Conservation (phyloP, 2,797 vertebrate species). For the Anolis apletophallus region DNA sequence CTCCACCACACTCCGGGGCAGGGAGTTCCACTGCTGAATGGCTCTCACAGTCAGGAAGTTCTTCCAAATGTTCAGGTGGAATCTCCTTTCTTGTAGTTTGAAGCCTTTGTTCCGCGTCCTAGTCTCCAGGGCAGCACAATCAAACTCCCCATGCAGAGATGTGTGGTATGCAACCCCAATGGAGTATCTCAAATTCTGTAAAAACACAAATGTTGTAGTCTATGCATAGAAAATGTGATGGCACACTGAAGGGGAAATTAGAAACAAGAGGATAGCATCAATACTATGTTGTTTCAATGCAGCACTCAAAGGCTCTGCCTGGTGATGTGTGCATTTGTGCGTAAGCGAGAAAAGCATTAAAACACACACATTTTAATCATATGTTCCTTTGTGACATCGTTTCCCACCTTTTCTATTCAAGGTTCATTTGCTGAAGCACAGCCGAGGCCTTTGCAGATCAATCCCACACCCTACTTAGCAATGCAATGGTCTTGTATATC, state of each 20-base stretch:
- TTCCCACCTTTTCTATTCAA: neutral
- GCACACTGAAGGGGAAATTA: neutral
- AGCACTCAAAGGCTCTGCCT: neutral
- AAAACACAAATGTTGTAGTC: neutral
- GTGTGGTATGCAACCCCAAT: too few species aligned
- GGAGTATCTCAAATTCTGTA: neutral
- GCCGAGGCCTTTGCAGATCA: neutral
- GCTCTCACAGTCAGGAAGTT: too few species aligned
- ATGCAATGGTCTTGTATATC: neutral
- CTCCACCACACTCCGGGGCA: too few species aligned
- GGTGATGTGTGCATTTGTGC: accelerated
- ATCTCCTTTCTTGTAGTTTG: too few species aligned
- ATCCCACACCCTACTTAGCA: neutral
- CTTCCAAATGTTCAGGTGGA: too few species aligned
- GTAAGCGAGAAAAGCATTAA: neutral
- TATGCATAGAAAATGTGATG: neutral
- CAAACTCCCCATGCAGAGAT: too few species aligned
- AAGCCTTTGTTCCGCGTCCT: too few species aligned
- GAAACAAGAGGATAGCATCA: neutral
- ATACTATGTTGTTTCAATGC: neutral
- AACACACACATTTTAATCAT: neutral
- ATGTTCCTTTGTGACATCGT: neutral
- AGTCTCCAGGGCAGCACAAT: too few species aligned
- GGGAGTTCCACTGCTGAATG: too few species aligned
- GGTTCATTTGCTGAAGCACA: neutral